Evolutionary conservation across 2,888 invertebrate genomes (phyloP).

Genomic region (Notocelia uddmanniana): DNA sequence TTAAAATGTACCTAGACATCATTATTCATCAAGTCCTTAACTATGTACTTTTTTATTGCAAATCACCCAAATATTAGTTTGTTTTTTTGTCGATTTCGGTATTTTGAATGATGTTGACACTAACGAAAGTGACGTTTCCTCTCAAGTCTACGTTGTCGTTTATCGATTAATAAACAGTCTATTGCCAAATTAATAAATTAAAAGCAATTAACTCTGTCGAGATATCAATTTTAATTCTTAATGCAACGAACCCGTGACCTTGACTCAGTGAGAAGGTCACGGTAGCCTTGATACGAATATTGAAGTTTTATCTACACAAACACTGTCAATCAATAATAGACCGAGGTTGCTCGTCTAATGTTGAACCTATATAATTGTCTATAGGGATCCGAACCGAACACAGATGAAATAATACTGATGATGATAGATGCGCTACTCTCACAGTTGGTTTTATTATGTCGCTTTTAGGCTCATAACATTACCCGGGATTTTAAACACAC

Average conservation of each 20-base stretch:
- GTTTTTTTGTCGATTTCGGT: no score
- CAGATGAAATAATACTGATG: no score
- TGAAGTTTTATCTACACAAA: slow-evolving; percentile 31
- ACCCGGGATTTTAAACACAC: no score
- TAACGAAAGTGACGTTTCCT: neutral
- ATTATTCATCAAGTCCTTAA: no score
- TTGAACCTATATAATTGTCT: slow-evolving; percentile 4
- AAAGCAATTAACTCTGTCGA: neutral
- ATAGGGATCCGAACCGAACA: neutral
- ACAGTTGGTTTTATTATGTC: no score
- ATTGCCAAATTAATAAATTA: neutral
- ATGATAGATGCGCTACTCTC: no score
- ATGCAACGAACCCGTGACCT: slow-evolving; percentile 8
- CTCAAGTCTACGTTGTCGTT: neutral
- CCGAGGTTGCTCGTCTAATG: slow-evolving; percentile 12
- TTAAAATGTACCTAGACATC: no score
- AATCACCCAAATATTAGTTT: no score
- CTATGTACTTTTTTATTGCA: no score
- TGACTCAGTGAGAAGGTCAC: slow-evolving; percentile 10
- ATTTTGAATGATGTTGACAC: no score
- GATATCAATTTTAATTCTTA: slow-evolving; percentile 1
- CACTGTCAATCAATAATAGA: slow-evolving; percentile 37
- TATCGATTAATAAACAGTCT: neutral
- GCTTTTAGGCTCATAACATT: no score
- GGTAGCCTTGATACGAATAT: slow-evolving; percentile 18